Conservation (phyloP, 2,113 vertebrate genomes). For the Speoplatyrhinus poulsoni region DNA sequence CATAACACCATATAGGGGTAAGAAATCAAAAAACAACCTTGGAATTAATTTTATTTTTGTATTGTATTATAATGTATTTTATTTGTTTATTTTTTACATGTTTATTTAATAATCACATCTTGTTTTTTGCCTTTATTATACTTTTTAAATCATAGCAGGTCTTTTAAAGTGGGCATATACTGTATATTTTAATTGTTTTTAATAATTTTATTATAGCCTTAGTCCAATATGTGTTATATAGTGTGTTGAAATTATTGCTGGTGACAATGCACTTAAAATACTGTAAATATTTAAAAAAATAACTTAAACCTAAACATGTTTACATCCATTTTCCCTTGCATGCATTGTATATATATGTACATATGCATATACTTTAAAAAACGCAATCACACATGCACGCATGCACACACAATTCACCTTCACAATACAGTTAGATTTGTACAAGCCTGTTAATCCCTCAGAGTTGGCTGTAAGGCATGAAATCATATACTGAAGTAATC, state of each 20-base stretch:
- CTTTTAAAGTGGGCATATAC: too few species aligned
- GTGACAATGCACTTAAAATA: slow-evolving; percentile 1
- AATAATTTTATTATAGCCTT: too few species aligned
- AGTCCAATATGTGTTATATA: background rate
- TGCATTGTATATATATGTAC: slow-evolving; percentile 10
- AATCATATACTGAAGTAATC: slow-evolving; percentile 57
- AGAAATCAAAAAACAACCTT: background rate
- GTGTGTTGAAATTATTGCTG: background rate
- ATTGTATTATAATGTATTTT: too few species aligned
- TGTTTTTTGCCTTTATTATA: too few species aligned
- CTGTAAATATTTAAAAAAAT: slow-evolving; percentile 2
- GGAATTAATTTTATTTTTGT: too few species aligned
- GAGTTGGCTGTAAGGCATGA: slow-evolving; percentile 61
- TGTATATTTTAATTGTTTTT: too few species aligned
- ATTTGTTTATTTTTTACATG: too few species aligned
- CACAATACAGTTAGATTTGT: slow-evolving; percentile 50
- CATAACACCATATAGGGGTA: slow-evolving; percentile 8
- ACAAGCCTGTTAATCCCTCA: slow-evolving; percentile 57
- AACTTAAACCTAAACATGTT: background rate
- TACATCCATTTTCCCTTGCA: too few species aligned
- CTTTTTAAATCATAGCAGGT: too few species aligned
- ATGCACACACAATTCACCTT: slow-evolving; percentile 32
- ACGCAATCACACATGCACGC: slow-evolving; percentile 4
- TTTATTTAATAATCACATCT: too few species aligned
- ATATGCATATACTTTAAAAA: background rate